phyloP scores from a whole-genome alignment of 1,140 invertebrate genomes.

The Harpegnathos saltator region DNA sequence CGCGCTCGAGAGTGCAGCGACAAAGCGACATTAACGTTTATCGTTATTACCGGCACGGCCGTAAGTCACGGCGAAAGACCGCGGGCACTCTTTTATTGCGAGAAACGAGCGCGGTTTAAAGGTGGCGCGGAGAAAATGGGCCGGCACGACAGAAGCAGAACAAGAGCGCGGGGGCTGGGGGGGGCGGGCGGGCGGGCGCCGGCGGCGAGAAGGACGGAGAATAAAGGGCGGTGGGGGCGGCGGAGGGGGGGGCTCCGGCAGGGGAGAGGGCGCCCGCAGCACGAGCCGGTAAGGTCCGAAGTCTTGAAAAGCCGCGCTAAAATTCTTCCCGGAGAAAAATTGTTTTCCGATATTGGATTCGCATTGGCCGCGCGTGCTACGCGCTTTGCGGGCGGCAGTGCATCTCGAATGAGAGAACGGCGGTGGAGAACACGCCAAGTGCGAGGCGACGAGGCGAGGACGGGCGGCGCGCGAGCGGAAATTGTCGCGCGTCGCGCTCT shows the following conservation, averaged over 20 bases:
- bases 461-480: slow-evolving; percentile 27
- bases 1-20: slow-evolving; percentile 54
- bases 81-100: slow-evolving; percentile 69
- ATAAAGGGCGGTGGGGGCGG: neutral
- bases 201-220: slow-evolving; percentile 4
- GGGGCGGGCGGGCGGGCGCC: neutral
- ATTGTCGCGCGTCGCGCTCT: slow-evolving; percentile 41
- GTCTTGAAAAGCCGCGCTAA: slow-evolving; percentile 77
- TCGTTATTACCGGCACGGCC: slow-evolving; percentile 70
- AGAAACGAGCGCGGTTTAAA: slow-evolving; percentile 75
- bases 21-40: slow-evolving; percentile 74
- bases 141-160: slow-evolving; percentile 66
- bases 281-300: slow-evolving; percentile 73
- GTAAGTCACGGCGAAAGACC: slow-evolving; percentile 71
- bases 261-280: slow-evolving; percentile 39
- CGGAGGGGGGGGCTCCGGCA: neutral
- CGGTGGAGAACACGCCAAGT: slow-evolving; percentile 35
- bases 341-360: slow-evolving; percentile 85
- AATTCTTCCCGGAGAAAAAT: slow-evolving; percentile 82
- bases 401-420: slow-evolving; percentile 78
- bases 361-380: slow-evolving; percentile 76
- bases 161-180: slow-evolving; percentile 43
- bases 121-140: slow-evolving; percentile 73
- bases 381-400: slow-evolving; percentile 73
- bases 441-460: slow-evolving; percentile 55